Base-by-base conservation (phyloP, 2,113 vertebrate species). In the Eptesicus fuscus region DNA sequence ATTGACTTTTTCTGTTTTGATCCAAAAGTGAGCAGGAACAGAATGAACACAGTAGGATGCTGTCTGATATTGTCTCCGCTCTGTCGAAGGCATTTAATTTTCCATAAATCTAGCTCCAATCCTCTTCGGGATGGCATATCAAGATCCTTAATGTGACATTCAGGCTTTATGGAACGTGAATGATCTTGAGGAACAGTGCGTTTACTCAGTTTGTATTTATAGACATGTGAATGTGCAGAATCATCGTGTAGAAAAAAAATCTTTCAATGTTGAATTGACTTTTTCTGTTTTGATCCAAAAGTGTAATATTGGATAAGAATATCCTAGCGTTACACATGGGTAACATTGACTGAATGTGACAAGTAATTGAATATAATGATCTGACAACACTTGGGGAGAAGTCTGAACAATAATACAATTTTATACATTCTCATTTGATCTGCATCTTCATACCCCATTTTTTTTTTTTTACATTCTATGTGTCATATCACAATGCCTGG, bases 41-140 rank as follows among this genome's bases (percentile, higher is more conserved):
- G 70, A 88, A 94, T 91, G 56, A 94, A 65, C 69, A 74, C 77
- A 83, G 78, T 40, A 79, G 61, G 47, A 70, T 51, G 47, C 85
- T 88, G 76, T 84, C 84, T 61, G 74, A 88, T 42, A 85, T 2
- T 56, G 53, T 92, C 65, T 59, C 82, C 65, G 40, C 42, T 28
- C 82, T 91, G 88, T 90, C 53, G 63, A 88, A 44, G 69, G 73
- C 74, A 83, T 93, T 96, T 73, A 86, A 90, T 92, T 93, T 97
- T 94, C 92, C 84, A 4, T 88, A 88, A 92, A 30, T 42, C 53
- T 51, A 69, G 42, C 25, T 95, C 77, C 35, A 83, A 16, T 76
- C 87, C 85, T 95, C 74, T 82, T 92, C 2, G 85, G 92, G 71
- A 93, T 32, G 83, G 53, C 78, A 37, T 22, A 74, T 30, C 30